Evolutionary conservation across 2,113 vertebrate species (phyloP), one percentile per base, ranked within the genome.

Genomic region (Oncorhynchus kisutch): DNA sequence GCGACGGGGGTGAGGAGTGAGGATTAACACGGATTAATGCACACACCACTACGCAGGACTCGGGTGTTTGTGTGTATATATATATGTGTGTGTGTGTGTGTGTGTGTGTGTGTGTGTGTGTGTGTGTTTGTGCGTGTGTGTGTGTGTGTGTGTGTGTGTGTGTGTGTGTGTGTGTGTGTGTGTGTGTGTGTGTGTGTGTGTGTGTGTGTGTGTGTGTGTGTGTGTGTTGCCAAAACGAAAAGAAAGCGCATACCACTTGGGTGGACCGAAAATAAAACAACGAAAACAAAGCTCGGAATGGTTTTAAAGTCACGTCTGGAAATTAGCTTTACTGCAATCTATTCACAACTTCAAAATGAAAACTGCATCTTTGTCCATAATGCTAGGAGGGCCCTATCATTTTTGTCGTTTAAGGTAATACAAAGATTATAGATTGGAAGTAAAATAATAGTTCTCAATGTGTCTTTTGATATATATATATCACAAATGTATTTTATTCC

Each of bases 11-110:
- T 82, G 89, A 88, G 88, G 68, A 22, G 87, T 81, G 84, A 87
- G 82, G 83, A 90, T 88, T 88, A 90, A 90, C 90, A 91, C 54
- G 84, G 90, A 92, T 90, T 91, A 90, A 88, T 73, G 69, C 81
- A 72, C 67, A 69, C 78, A 20, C 48, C 78, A 20, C 39, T 70
- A 70, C 74, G 24, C 49, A 31, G 29, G 22, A 25, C 73, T 69
- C 51, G 51, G 2, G 34, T 65, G 25, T 65, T 67, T 27, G n/a
- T 45, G 39, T 45, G 2, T 12, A 0, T 34, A 0, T 34, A 8
- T 45, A 8, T 45, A 8, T 39, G 39, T 9, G 39, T 9, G 39
- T 9, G 9, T 60, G 59, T 51, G 25, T 65, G 70, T 27, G 18
- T 11, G 9, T 45, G 2, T 45, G 1, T 6, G 5, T 6, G 39